phyloP scores from a whole-genome alignment of 2,888 invertebrate genomes.

The Drosophila niveifrons region DNA sequence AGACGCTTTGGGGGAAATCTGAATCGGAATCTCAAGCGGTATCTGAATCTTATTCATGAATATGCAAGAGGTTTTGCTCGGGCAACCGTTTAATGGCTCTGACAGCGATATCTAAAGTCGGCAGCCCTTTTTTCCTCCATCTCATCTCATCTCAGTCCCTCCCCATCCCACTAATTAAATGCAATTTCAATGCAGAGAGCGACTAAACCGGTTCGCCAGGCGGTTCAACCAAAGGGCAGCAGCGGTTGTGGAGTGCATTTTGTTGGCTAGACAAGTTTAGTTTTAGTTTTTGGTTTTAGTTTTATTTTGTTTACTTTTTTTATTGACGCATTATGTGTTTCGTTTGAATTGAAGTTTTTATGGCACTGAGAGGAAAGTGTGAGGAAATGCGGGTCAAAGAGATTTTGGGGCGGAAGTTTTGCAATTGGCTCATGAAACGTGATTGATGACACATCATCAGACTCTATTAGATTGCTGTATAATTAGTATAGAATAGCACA shows the following conservation, averaged over 20 bases:
- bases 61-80: constrained; percentile 48
- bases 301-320: constrained; percentile 57
- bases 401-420: constrained; percentile 64
- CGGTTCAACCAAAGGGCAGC: constrained; percentile 57
- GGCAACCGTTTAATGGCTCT: constrained; percentile 53
- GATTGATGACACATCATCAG: constrained; percentile 68
- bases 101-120: constrained; percentile 49
- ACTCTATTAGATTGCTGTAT: constrained; percentile 22
- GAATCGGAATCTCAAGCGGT: neutral
- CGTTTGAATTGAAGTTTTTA: constrained; percentile 67
- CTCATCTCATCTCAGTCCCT: neutral
- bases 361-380: constrained; percentile 48
- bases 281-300: constrained; percentile 20
- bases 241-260: constrained; percentile 19
- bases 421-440: constrained; percentile 51
- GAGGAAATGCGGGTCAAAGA: constrained; percentile 49
- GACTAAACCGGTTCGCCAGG: constrained; percentile 60
- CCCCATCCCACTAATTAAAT: constrained; percentile 62
- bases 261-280: constrained; percentile 52
- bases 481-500: constrained; percentile 59
- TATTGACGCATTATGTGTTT: constrained; percentile 64
- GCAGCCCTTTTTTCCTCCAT: constrained; percentile 34
- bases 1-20: constrained; percentile 12
- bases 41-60: constrained; percentile 52
- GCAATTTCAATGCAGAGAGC: constrained; percentile 57